Evolutionary conservation across 2,113 vertebrate species (phyloP).

Genomic region (Ranitomeya variabilis): DNA sequence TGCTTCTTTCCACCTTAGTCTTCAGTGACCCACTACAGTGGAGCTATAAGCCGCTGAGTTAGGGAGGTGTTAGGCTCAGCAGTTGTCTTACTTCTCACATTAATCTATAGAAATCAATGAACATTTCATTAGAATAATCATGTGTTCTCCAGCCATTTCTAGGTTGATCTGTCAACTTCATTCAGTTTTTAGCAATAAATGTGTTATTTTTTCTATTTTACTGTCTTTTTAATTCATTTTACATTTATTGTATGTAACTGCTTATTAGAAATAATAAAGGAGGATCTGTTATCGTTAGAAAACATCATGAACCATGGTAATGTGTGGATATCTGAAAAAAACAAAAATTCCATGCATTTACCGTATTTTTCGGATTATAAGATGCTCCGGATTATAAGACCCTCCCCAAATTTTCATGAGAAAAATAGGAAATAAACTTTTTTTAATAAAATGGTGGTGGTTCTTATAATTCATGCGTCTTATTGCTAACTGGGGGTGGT

Average conservation of each 20-base stretch:
- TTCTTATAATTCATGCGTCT: too few species aligned
- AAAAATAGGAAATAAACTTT: too few species aligned
- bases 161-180: conserved; percentile 62
- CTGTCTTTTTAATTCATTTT: background rate
- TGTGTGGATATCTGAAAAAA: too few species aligned
- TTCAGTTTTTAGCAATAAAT: background rate
- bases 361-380: too few species aligned
- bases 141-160: conserved; percentile 77
- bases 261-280: too few species aligned
- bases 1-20: conserved; percentile 32
- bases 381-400: too few species aligned
- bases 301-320: too few species aligned
- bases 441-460: too few species aligned
- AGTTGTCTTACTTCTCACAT: conserved; percentile 82
- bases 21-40: background rate
- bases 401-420: too few species aligned
- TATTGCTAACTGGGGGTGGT: too few species aligned
- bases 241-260: background rate
- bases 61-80: conserved; percentile 73
- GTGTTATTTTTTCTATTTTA: background rate
- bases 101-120: conserved; percentile 85
- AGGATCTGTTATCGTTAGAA: too few species aligned
- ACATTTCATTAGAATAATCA: conserved; percentile 86
- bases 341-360: too few species aligned
- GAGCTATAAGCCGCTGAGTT: conserved; percentile 69